Percentiles rank a stretch among this genome's conserved stretches.
These are phyloP conservation scores for Petroica traversi DNA, from an alignment of 2,113 vertebrate species.

Conservation along the genomic window DNA sequence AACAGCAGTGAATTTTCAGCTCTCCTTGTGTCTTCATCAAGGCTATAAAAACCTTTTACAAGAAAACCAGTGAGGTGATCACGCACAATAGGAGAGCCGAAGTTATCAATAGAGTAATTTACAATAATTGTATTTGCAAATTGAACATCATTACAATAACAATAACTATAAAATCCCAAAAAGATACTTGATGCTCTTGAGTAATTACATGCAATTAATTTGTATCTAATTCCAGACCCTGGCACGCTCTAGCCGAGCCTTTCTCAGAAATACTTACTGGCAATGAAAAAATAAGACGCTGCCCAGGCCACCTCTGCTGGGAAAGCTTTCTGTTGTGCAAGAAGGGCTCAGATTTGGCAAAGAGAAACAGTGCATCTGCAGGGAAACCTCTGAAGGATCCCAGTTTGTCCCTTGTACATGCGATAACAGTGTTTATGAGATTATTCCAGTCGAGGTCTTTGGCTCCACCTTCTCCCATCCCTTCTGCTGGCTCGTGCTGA, in stretches of 20 bases:
- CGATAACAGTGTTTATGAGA: background rate
- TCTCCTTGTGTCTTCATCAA: background rate
- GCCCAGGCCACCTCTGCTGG: slow-evolving; percentile 28
- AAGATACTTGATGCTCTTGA: slow-evolving; percentile 48
- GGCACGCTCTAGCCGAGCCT: slow-evolving; percentile 17
- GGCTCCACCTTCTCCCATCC: background rate
- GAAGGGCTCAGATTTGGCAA: slow-evolving; percentile 20
- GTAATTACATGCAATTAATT: slow-evolving; percentile 67
- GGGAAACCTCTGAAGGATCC: background rate
- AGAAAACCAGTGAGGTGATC: background rate
- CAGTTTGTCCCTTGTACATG: background rate
- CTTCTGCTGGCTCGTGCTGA: background rate
- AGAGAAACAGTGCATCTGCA: background rate
- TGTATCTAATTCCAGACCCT: slow-evolving; percentile 61
- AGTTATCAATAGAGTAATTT: slow-evolving; percentile 50
- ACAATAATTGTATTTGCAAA: slow-evolving; percentile 57
- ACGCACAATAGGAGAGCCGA: background rate
- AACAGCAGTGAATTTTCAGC: background rate
- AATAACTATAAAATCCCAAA: slow-evolving; percentile 23
- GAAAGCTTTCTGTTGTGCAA: slow-evolving; percentile 28
- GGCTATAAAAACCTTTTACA: background rate
- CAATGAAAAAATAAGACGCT: slow-evolving; percentile 42
- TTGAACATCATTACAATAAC: slow-evolving; percentile 35
- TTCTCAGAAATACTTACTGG: slow-evolving; percentile 59
- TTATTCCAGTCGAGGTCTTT: background rate